Evolutionary conservation across 2,113 vertebrate species (phyloP), one percentile per base, ranked within the genome.

Genomic region (Furnarius figulus): DNA sequence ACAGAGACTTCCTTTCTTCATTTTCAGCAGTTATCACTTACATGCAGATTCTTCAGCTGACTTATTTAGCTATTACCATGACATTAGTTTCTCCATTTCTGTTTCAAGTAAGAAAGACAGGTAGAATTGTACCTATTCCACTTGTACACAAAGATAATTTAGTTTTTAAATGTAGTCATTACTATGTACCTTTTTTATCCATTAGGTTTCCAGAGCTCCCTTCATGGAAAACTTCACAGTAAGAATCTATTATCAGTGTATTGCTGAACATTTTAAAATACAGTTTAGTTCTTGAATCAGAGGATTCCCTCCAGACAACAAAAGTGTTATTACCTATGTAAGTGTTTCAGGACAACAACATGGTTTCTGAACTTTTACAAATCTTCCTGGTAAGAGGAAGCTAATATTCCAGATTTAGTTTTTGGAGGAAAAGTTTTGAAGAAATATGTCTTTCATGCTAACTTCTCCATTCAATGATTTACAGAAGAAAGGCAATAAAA

Each of bases 111-210:
- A 47, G 24, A 39, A 79, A 72, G 27, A 47, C 20, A 71, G 11
- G 1, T 75, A 87, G 10, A 19, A 37, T 15, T 53, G 12, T 30
- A 62, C 7, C 7, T 76, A 39, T 70, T 68, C 40, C 70, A n/a
- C 9, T 53, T 5, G 1, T 23, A 49, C 19, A 50, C 0, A 81
- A 74, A 18, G 25, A 3, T 42, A 59, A 83, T 58, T 76, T 52
- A 23, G 3, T 63, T 92, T 73, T 59, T 30, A 68, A 61, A 33
- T 33, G 15, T 76, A 68, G 63, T 47, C 4, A 42, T 6, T 40
- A 16, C 4, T 22, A 33, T 33, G 42, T 31, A n/a, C 0, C 17
- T 11, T 27, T 63, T 53, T 35, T 3, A 10, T 3, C 3, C 1
- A 1, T 21, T 63, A 70, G 16, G 3, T 61, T 61, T 55, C 31